These are phyloP conservation scores for Pangasianodon gigas DNA, from an alignment of 2,113 vertebrate genomes.

Conservation along the genomic window DNA sequence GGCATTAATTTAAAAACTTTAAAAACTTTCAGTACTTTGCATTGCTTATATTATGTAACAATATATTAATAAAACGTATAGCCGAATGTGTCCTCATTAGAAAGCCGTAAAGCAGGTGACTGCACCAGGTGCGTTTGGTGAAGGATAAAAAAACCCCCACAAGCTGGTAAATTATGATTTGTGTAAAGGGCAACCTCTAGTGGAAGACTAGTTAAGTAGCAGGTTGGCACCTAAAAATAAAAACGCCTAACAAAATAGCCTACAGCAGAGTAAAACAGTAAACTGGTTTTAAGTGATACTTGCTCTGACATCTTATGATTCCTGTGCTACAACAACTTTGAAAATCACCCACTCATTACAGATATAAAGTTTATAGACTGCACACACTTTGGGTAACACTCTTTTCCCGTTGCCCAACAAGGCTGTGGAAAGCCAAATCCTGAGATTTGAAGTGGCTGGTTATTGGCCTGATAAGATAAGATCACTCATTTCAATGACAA, in stretches of 20 bases:
- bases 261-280: background rate
- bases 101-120: background rate
- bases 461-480: background rate
- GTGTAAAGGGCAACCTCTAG: constrained; percentile 9
- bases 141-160: background rate
- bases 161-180: background rate
- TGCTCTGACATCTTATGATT: background rate
- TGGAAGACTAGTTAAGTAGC: constrained; percentile 8
- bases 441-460: background rate
- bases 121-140: background rate
- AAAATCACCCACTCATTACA: background rate
- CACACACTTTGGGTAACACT: background rate
- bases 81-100: background rate
- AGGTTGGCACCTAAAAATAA: background rate
- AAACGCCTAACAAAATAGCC: background rate
- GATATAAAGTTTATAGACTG: background rate
- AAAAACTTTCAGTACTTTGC: background rate
- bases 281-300: background rate
- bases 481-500: background rate
- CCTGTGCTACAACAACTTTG: background rate
- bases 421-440: background rate
- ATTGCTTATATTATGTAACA: background rate
- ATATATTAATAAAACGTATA: background rate
- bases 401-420: background rate
- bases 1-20: no score